These are phyloP conservation scores for Hoplostethus atlanticus DNA, from an alignment of 2,797 vertebrate genomes.

Conservation along the genomic window DNA sequence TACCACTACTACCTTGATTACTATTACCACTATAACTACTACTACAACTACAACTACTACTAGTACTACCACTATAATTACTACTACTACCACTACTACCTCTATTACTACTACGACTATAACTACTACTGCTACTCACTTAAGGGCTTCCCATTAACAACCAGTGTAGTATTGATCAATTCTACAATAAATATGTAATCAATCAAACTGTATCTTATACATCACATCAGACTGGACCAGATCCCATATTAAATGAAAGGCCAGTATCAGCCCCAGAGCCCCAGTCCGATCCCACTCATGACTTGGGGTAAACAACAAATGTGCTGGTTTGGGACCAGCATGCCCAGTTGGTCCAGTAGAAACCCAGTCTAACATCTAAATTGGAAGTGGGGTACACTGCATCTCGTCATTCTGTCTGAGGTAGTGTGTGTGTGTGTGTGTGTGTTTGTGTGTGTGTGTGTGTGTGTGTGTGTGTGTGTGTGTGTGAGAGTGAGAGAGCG, in stretches of 20 bases:
- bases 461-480: constrained; percentile 9
- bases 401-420: background rate
- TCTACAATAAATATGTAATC: too few relatives aligned
- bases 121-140: too few relatives aligned
- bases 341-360: background rate
- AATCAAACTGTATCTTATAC: too few relatives aligned
- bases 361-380: background rate
- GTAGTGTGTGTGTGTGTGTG: background rate
- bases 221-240: background rate
- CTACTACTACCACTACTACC: too few relatives aligned
- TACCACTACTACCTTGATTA: too few relatives aligned
- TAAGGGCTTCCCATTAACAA: too few relatives aligned
- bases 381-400: too few relatives aligned
- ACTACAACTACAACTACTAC: too few relatives aligned
- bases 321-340: background rate
- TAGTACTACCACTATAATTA: too few relatives aligned
- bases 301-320: background rate
- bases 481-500: constrained; percentile 7
- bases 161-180: too few relatives aligned
- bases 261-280: background rate
- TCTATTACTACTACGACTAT: too few relatives aligned
- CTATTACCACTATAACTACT: too few relatives aligned
- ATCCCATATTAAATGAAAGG: background rate
- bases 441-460: constrained; percentile 2
- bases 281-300: background rate